Evolutionary conservation across 2,113 vertebrate genomes (phyloP).

Genomic region (Naja naja): DNA sequence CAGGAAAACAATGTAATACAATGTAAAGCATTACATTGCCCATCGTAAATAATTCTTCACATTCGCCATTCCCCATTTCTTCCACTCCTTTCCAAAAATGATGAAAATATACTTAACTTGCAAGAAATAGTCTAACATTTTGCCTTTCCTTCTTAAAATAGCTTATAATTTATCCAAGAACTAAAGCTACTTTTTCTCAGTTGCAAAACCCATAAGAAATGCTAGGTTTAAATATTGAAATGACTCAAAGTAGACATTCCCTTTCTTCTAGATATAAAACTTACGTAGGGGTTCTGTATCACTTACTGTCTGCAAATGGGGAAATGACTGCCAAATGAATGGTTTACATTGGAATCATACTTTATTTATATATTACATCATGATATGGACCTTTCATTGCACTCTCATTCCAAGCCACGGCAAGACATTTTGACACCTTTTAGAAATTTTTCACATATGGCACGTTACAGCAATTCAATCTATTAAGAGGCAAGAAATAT

Average conservation of each 20-base stretch:
- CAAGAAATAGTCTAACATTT: conserved; percentile 26
- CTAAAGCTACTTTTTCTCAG: conserved; percentile 46
- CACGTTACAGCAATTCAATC: conserved; percentile 58
- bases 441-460: conserved; percentile 72
- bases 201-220: neutral
- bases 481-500: conserved; percentile 62
- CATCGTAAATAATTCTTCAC: conserved; percentile 40
- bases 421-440: conserved; percentile 72
- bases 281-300: conserved; percentile 46
- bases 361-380: conserved; percentile 65
- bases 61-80: conserved; percentile 32
- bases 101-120: conserved; percentile 35
- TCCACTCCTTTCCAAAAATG: conserved; percentile 46
- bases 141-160: conserved; percentile 45
- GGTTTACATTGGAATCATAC: conserved; percentile 74
- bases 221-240: conserved; percentile 33
- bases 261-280: conserved; percentile 43
- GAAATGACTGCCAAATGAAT: conserved; percentile 65
- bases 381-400: conserved; percentile 70
- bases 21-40: neutral
- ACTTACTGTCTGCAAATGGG: conserved; percentile 53
- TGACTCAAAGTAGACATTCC: conserved; percentile 27
- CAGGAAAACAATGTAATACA: too few relatives aligned
- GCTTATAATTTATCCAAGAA: conserved; percentile 34
- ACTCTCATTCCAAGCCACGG: conserved; percentile 75